Conservation (phyloP, 2,113 vertebrate species). For the Paradoxurus hermaphroditus region DNA sequence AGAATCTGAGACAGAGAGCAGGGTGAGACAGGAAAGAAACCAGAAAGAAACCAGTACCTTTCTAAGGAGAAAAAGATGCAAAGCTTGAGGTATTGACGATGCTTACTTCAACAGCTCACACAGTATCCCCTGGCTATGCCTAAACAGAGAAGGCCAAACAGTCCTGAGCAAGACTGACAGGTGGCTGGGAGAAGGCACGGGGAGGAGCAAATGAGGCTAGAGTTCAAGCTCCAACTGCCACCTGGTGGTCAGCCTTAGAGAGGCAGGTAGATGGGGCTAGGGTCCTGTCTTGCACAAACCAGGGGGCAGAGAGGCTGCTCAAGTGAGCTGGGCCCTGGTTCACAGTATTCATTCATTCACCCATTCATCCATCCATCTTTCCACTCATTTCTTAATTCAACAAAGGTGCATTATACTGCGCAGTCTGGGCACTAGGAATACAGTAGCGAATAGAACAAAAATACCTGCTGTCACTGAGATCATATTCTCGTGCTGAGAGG, state of each 20-base stretch:
- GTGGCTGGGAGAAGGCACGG: not conserved
- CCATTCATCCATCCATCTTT: not conserved
- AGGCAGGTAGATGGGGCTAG: not conserved
- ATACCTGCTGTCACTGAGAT: not conserved
- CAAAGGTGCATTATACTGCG: not conserved
- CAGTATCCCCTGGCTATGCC: not conserved
- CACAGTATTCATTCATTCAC: not conserved
- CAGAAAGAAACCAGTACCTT: not conserved
- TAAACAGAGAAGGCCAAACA: not conserved
- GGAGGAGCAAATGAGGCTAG: not conserved
- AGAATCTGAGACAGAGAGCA: not conserved
- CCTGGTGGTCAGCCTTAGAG: constrained; percentile 48
- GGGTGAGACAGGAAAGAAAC: not conserved
- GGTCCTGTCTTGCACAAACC: not conserved
- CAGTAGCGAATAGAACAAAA: not conserved
- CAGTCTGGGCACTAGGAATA: not conserved
- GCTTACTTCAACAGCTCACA: not conserved
- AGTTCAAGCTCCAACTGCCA: constrained; percentile 55
- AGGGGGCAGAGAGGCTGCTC: not conserved
- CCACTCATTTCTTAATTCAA: not conserved
- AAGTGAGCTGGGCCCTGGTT: not conserved
- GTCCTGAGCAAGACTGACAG: not conserved
- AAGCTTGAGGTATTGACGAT: not conserved
- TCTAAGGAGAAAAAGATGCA: constrained; percentile 37
- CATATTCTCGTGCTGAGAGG: not conserved